Evolutionary conservation across 2,113 vertebrate species (phyloP).

Genomic region (Pangasianodon hypophthalmus): DNA sequence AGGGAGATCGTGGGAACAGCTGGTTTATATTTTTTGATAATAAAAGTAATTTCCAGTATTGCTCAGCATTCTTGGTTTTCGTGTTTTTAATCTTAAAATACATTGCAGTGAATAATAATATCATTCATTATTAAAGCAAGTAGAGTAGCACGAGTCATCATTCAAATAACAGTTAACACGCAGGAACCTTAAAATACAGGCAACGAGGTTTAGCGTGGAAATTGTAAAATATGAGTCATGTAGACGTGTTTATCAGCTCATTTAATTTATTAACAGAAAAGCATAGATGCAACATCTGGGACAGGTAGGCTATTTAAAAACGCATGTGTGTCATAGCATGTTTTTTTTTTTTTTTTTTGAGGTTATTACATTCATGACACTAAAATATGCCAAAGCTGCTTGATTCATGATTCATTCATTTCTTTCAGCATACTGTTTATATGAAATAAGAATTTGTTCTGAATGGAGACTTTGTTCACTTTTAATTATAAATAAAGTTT

Average conservation of each 20-base stretch:
- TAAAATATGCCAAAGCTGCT: not conserved
- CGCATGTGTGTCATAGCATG: not conserved
- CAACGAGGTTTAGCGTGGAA: not conserved
- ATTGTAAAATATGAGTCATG: not conserved
- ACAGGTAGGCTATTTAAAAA: too few relatives aligned
- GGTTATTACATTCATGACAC: not conserved
- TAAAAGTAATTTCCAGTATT: conserved; percentile 1
- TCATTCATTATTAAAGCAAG: not conserved
- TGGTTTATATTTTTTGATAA: conserved; percentile 22
- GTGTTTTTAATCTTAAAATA: not conserved
- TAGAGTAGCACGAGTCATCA: not conserved
- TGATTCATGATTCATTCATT: too few relatives aligned
- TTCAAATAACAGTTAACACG: too few relatives aligned
- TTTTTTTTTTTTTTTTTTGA: too few relatives aligned
- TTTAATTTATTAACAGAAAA: not conserved
- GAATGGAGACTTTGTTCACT: too few relatives aligned
- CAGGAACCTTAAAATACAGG: too few relatives aligned
- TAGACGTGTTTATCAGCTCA: not conserved
- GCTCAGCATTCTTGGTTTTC: not conserved
- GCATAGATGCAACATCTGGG: not conserved
- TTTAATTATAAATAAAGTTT: too few relatives aligned
- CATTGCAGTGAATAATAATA: not conserved
- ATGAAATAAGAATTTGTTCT: too few relatives aligned
- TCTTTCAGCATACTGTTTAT: too few relatives aligned
- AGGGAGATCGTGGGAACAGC: not conserved